A percentile compares a stretch with the other conserved stretches of the same genome.
Conservation (phyloP, 1,140 invertebrate species). For the Condylostylus longicornis region DNA sequence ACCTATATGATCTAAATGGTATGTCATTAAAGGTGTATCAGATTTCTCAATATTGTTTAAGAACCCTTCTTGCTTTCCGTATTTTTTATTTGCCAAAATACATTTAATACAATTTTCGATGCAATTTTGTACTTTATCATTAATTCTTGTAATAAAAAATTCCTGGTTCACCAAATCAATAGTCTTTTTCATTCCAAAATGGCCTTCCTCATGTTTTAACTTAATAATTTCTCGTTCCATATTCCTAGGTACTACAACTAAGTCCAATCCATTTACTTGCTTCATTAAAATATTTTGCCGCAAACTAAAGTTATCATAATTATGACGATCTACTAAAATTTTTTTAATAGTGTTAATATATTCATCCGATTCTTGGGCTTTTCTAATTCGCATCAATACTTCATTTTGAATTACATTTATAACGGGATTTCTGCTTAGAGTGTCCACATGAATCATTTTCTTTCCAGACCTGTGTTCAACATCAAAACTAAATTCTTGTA, state of each 20-base stretch:
- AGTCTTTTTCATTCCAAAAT: slow-evolving; percentile 3
- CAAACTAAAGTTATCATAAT: neutral
- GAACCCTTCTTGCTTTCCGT: slow-evolving; percentile 29
- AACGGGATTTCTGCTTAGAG: slow-evolving; percentile 25
- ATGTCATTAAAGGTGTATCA: slow-evolving; percentile 10
- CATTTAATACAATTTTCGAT: slow-evolving; percentile 22
- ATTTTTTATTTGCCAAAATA: slow-evolving; percentile 15
- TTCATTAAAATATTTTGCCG: neutral
- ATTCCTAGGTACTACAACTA: slow-evolving; percentile 1
- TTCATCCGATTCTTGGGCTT: slow-evolving; percentile 3
- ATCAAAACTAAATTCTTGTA: slow-evolving; percentile 25
- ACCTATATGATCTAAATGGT: slow-evolving; percentile 12
- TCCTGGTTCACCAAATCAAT: slow-evolving; percentile 2
- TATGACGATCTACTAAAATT: neutral
- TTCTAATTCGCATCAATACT: slow-evolving; percentile 2
- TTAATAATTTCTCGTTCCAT: slow-evolving; percentile 5
- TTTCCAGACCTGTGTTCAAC: slow-evolving; percentile 26
- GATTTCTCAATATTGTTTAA: slow-evolving; percentile 18
- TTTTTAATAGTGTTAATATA: slow-evolving; percentile 3
- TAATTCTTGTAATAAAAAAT: slow-evolving; percentile 4
- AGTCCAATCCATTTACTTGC: neutral
- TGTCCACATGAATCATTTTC: slow-evolving; percentile 32
- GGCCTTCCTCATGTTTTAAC: slow-evolving; percentile 2
- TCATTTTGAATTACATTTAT: slow-evolving; percentile 6
- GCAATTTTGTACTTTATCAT: slow-evolving; percentile 17